Base-by-base conservation (phyloP, 2,797 vertebrate species). In the Semotilus atromaculatus region DNA sequence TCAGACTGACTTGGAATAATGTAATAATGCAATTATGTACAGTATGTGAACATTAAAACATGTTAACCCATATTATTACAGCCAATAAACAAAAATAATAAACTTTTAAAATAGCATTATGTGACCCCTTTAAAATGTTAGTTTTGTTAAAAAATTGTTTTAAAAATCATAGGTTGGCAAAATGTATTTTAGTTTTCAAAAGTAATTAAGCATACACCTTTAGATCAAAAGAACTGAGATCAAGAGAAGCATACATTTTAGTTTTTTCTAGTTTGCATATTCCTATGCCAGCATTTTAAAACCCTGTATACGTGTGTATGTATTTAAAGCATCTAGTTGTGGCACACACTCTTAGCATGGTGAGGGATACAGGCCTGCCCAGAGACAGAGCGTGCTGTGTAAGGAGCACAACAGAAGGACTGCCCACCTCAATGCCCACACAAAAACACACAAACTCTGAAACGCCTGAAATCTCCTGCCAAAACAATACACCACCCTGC, bases 401-500 rank as follows among this genome's bases (percentile, higher is more conserved):
- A 43, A 86, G 80, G 87, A 87, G 83, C 53, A 7, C 80, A 86
- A 81, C 83, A 83, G 77, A 71, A 82, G 77, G 86, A 81, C 86
- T 66, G 72, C 81, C 78, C 81, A 85, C 64, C 18, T 53, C 51
- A 34, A 53, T 75, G 71, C 86, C 82, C 76, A 45, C 83, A 58
- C 83, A 85, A 79, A 86, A 79, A 84, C 88, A 85, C 92, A 94
- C 90, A 91, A 92, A 92, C 62, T 80, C 62, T 43, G n/a, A 34
- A 80, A 80, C 0, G 43, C 62, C 29, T 36, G 13, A 40, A 51
- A 31, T 73, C 53, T 72, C 9, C 68, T 73, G 80, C 36, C 53
- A 72, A 72, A 82, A 72, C 55, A 66, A 76, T 83, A 80, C 66
- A 23, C 31, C 62, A 34, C 43, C 21, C 76, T 48, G 36, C 77